Conservation (phyloP, 2,888 invertebrate genomes). For the Andrena flavipes region DNA sequence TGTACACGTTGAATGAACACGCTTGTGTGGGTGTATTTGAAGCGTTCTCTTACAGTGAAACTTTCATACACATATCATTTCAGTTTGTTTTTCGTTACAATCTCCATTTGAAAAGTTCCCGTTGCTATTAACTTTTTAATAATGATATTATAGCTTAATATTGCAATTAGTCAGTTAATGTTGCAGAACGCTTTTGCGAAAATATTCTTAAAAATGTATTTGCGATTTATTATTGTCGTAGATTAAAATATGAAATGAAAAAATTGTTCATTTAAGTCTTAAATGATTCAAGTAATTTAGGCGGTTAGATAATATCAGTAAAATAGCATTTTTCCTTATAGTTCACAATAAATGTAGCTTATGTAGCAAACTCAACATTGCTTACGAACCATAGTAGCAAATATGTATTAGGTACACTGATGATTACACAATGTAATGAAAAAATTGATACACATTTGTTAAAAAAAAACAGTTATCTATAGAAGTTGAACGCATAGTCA, state of each 20-base stretch:
- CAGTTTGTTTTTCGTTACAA: conserved; percentile 2
- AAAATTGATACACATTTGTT: no score
- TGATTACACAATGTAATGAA: no score
- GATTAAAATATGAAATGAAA: background rate
- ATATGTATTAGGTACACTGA: no score
- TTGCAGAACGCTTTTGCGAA: background rate
- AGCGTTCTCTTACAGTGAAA: conserved; percentile 47
- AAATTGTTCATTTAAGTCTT: background rate
- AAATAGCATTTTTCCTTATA: background rate
- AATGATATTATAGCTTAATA: background rate
- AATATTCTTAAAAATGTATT: background rate
- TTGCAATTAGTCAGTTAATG: background rate
- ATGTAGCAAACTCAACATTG: no score
- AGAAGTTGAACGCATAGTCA: no score
- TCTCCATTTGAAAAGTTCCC: background rate
- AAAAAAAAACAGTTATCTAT: no score
- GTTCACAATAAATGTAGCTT: no score
- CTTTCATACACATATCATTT: conserved; percentile 24
- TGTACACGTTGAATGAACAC: conserved; percentile 31
- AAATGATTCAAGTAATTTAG: background rate
- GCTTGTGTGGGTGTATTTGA: background rate
- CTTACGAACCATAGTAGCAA: no score
- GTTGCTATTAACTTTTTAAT: background rate
- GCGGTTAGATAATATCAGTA: background rate
- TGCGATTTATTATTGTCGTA: background rate